phyloP scores from a whole-genome alignment of 2,888 invertebrate species.

The Dermolepida albohirtum region DNA sequence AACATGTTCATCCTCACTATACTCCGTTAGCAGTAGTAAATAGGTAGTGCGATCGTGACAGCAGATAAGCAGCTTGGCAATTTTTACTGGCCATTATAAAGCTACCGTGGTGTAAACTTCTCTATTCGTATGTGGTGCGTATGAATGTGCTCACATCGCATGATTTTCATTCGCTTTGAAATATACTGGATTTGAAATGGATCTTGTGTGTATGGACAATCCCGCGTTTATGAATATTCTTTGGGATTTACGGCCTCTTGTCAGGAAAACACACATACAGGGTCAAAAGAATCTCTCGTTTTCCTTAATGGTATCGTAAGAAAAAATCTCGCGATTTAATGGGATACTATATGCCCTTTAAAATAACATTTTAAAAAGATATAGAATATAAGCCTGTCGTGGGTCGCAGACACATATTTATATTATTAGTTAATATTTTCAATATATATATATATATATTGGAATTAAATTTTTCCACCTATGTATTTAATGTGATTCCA shows the following conservation, averaged over 20 bases:
- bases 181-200: slow-evolving; percentile 36
- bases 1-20: slow-evolving; percentile 47
- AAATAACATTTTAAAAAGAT: no score
- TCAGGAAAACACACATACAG: slow-evolving; percentile 16
- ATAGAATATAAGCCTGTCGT: no score
- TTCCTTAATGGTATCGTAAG: slow-evolving; percentile 18
- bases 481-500: no score
- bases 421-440: no score
- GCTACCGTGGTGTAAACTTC: slow-evolving; percentile 36
- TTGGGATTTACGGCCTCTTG: slow-evolving; percentile 27
- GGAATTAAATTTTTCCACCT: no score
- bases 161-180: slow-evolving; percentile 26
- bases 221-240: slow-evolving; percentile 37
- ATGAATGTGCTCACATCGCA: slow-evolving; percentile 34
- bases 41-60: slow-evolving; percentile 46
- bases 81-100: slow-evolving; percentile 44
- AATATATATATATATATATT: no score
- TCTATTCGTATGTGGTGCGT: slow-evolving; percentile 32
- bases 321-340: slow-evolving; percentile 19
- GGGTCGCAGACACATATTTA: no score
- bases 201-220: slow-evolving; percentile 35
- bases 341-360: slow-evolving; percentile 1
- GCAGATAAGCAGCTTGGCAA: slow-evolving; percentile 49
- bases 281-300: slow-evolving; percentile 24
- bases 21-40: slow-evolving; percentile 38